Base-by-base conservation (phyloP, 2,797 vertebrate species). In the Pachyuromys duprasi region DNA sequence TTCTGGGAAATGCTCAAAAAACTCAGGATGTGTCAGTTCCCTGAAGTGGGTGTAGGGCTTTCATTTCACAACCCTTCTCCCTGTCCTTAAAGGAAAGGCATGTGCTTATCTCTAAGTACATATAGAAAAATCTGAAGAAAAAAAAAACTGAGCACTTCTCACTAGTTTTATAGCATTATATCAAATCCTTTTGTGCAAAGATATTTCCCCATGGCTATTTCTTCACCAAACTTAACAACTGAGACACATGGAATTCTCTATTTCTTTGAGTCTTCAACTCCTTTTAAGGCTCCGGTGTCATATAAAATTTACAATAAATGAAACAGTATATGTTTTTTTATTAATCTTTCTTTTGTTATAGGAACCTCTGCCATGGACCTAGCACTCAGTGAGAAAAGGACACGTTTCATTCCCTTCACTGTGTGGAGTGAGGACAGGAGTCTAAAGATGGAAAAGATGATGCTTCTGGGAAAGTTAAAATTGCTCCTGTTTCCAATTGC, bases 401-500 rank as follows among this genome's bases (percentile, higher is more conserved):
- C 70, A 65, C 26, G 17, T 17, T 60, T 80, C 8, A 7, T 67
- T n/a, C 33, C 36, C 24, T 65, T 6, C 11, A 20, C 55, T 82
- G 13, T 70, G 76, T 62, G 39, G 57, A 84, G 5, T 31, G 2
- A 67, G 62, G 53, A 45, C 9, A 45, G 45, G 83, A 49, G 42
- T 76, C 42, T 86, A 60, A 90, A 94, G 55, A 45, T 31, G 33
- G 55, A 60, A 75, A 89, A 96, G 65, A 42, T 81, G 84, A 79
- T 69, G 39, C 42, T 89, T 90, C 84, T 83, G 45, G 78, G 39
- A 94, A 90, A 91, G 67, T 55, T 53, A 91, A 83, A 60, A 88
- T 76, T 63, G 62, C 1, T 81, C 45, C 91, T 91, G 55, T 86
- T 89, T 96, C 62, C 90, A 74, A 26, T 90, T 90, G 90, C 79